phyloP scores from a whole-genome alignment of 1,140 invertebrate species.

The Oreohelix idahoensis region DNA sequence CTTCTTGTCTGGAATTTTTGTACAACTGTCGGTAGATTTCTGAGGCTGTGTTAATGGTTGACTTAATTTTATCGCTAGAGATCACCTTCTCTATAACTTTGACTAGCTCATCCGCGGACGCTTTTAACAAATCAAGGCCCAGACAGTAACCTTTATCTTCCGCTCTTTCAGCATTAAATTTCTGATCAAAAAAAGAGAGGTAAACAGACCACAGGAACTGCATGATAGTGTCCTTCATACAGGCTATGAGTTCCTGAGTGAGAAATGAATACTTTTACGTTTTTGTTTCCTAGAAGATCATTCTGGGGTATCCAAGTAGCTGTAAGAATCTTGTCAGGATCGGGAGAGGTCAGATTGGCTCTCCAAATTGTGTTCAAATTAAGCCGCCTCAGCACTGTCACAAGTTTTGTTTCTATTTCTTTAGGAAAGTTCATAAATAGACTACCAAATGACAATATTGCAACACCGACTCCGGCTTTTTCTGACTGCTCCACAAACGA shows the following conservation, averaged over 20 bases:
- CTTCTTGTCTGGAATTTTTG: not conserved
- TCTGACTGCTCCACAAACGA: conserved; percentile 34
- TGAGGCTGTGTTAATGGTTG: not conserved
- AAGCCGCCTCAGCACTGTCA: conserved; percentile 15
- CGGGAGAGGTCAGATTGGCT: conserved; percentile 23
- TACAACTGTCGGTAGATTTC: not conserved
- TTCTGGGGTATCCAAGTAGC: conserved; percentile 43
- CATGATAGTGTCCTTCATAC: conserved; percentile 58
- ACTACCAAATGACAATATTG: conserved; percentile 52
- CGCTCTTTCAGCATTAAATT: conserved; percentile 41
- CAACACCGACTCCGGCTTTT: conserved; percentile 37
- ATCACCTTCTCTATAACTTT: not conserved
- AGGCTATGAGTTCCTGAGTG: conserved; percentile 59
- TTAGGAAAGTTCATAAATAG: conserved; percentile 11
- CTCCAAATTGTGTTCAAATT: conserved; percentile 35
- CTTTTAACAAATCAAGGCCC: conserved; percentile 8
- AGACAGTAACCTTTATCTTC: conserved; percentile 36
- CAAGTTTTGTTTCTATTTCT: conserved; percentile 37
- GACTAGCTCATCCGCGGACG: not conserved
- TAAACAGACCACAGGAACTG: conserved; percentile 76
- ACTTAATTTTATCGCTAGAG: not conserved
- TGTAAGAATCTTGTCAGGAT: conserved; percentile 28
- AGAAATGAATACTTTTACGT: conserved; percentile 54
- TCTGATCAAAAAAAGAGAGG: conserved; percentile 75
- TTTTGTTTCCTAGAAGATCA: conserved; percentile 39